Base-by-base conservation (phyloP, 2,888 invertebrate species). In the Tanypteryx hageni region DNA sequence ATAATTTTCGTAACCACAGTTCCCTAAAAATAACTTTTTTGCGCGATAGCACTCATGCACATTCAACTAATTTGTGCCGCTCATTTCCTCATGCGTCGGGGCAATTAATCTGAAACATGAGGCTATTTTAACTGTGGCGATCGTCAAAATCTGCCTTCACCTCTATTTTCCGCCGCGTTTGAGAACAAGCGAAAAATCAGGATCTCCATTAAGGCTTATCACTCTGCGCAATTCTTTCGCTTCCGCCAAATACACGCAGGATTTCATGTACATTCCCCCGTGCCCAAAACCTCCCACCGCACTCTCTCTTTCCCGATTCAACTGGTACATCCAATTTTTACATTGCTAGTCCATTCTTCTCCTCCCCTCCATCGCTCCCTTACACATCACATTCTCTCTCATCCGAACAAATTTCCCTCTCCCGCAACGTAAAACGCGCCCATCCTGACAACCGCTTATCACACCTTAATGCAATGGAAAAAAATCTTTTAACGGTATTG, bases 171-270 rank as follows among this genome's bases (percentile, higher is more conserved):
- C 22, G 76, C 76, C 76, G 18, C 76, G 76, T 76, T 76, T 76
- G 76, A 11, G 76, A 76, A 76, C 76, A 76, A 76, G 76, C 76
- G 27, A 13, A 76, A 76, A 76, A 76, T 76, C 76, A 76, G 76
- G 76, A 27, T 76, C 76, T 76, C 76, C 76, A 76, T 76, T 76
- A 76, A 76, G 76, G 76, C 76, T 27, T 76, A 76, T 76, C 76
- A 22, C 76, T 76, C 22, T 27, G 22, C 76, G 76, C 76, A 76
- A 22, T 76, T 76, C 76, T 76, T 76, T 76, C 76, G 22, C 76
- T 76, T 76, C 76, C 76, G 76, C 76, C 76, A 22, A 27, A 76
- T 76, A 76, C 76, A 76, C 22, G 76, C 76, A 76, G 22, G 76
- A 76, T 76, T 76, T 76, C 76, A 27, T 76, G 76, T 76, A 44